Percentiles rank a stretch among this genome's conserved stretches.
Conservation (phyloP, 2,113 vertebrate species). For the Nothocercus julius region DNA sequence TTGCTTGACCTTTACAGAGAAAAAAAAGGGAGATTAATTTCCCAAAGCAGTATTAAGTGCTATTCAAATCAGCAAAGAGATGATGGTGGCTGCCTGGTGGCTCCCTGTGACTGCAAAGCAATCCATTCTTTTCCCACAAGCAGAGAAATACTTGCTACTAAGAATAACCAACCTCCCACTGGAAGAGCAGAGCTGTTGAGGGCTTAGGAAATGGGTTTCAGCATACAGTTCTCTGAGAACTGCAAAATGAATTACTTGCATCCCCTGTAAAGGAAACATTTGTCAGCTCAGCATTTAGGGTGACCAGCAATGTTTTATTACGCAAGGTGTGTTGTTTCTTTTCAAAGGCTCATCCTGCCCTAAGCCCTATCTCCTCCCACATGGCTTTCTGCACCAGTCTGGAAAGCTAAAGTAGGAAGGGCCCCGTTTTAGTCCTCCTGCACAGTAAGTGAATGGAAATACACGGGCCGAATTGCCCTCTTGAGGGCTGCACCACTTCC, state of each 20-base stretch:
- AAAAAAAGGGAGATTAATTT: background rate
- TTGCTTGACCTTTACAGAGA: background rate
- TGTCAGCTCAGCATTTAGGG: conserved; percentile 1
- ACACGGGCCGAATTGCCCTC: background rate
- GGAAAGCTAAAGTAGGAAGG: background rate
- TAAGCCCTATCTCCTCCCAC: conserved; percentile 19
- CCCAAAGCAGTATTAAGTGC: background rate
- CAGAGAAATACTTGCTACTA: background rate
- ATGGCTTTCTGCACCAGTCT: background rate
- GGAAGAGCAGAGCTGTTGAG: background rate
- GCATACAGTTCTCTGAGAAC: background rate
- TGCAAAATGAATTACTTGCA: background rate
- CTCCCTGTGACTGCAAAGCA: background rate
- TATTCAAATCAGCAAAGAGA: background rate
- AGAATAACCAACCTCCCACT: background rate
- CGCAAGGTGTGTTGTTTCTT: background rate
- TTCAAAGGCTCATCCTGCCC: background rate
- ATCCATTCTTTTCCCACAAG: background rate
- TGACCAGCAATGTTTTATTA: background rate
- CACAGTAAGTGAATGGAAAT: background rate
- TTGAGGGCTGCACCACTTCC: background rate
- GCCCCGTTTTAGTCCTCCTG: background rate
- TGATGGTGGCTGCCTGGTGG: background rate
- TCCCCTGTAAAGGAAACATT: conserved; percentile 6
- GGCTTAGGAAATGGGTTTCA: background rate